A percentile compares a stretch with the other conserved stretches of the same genome.
Evolutionary conservation across 1,140 invertebrate genomes (phyloP).

Genomic region (Megalonaias nervosa): DNA sequence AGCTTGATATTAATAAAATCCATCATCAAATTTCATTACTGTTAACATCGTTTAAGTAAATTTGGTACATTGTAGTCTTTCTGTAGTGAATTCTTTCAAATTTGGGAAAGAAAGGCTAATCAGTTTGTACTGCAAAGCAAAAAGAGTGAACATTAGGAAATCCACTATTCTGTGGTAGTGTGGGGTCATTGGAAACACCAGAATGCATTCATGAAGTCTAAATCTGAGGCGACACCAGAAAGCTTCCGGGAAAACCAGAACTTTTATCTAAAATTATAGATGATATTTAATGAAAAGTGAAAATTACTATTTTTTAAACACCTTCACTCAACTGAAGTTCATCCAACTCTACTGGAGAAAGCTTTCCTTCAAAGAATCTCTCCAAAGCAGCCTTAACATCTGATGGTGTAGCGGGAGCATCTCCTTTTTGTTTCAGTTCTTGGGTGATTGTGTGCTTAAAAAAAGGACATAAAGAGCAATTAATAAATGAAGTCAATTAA

Average conservation of each 20-base stretch:
- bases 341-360: slow-evolving; percentile 50
- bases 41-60: too few species aligned
- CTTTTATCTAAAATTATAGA: slow-evolving; percentile 1
- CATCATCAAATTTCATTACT: too few species aligned
- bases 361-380: slow-evolving; percentile 45
- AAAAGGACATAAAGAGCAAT: not conserved
- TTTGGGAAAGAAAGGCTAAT: too few species aligned
- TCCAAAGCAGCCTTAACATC: slow-evolving; percentile 38
- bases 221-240: not conserved
- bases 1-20: too few species aligned
- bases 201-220: not conserved
- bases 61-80: too few species aligned
- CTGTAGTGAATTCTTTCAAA: too few species aligned
- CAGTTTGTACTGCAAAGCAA: not conserved
- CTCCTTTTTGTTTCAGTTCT: slow-evolving; percentile 48
- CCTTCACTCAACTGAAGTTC: slow-evolving; percentile 43
- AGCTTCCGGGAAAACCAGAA: not conserved
- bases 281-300: not conserved
- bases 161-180: not conserved
- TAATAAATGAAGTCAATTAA: too few species aligned
- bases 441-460: slow-evolving; percentile 57
- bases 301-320: not conserved
- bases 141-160: not conserved
- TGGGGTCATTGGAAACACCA: not conserved
- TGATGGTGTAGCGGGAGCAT: slow-evolving; percentile 32